Evolutionary conservation across 2,888 invertebrate species (phyloP).

Genomic region (Listrodromus nycthemerus): DNA sequence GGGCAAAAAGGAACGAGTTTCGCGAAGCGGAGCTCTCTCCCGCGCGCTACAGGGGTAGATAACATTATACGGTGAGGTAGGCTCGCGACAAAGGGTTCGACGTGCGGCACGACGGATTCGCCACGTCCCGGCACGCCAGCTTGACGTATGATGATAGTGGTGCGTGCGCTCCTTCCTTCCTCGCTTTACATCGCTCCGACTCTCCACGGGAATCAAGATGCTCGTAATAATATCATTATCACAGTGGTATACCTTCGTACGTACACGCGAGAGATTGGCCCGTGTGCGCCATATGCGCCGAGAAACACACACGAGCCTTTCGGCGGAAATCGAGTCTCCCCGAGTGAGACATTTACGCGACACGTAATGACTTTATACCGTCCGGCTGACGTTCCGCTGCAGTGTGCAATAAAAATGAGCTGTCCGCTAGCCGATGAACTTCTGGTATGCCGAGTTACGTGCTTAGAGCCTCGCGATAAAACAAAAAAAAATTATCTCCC

Average conservation of each 20-base stretch:
- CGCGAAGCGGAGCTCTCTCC: conserved; percentile 45
- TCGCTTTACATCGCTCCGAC: conserved; percentile 55
- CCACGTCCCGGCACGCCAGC: conserved; percentile 75
- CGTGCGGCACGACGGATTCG: conserved; percentile 74
- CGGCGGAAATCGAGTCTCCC: conserved; percentile 58
- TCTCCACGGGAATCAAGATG: conserved; percentile 81
- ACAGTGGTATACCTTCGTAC: conserved; percentile 77
- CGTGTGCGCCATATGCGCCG: background rate
- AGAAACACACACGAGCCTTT: conserved; percentile 45
- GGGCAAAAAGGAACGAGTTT: conserved; percentile 76
- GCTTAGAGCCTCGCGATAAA: background rate
- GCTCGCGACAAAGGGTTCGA: conserved; percentile 42
- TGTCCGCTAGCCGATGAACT: conserved; percentile 13
- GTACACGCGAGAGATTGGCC: conserved; percentile 25
- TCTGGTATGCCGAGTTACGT: conserved; percentile 7
- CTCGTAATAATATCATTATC: conserved; percentile 84
- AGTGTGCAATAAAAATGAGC: conserved; percentile 10
- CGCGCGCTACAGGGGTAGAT: conserved; percentile 65
- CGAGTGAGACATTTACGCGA: conserved; percentile 81
- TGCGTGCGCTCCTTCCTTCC: conserved; percentile 62
- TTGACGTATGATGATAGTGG: conserved; percentile 84
- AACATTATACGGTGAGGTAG: conserved; percentile 48
- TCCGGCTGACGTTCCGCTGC: background rate
- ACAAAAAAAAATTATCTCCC: too few species aligned
- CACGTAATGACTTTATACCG: conserved; percentile 56